These are phyloP conservation scores for Xenopus petersii DNA, from an alignment of 2,797 vertebrate genomes.

Conservation along the genomic window DNA sequence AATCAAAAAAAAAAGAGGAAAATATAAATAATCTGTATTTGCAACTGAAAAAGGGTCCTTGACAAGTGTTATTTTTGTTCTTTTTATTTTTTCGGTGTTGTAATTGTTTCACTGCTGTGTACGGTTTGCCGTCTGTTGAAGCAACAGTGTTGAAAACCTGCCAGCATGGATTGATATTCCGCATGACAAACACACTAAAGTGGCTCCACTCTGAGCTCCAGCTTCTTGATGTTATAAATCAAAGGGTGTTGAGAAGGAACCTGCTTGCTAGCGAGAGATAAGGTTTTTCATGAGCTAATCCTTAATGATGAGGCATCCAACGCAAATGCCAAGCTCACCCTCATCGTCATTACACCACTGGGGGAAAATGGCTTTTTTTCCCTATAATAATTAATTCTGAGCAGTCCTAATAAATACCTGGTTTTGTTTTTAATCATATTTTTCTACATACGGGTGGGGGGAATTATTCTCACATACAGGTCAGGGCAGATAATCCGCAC, in stretches of 20 bases:
- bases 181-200: conserved; percentile 73
- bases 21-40: conserved; percentile 61
- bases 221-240: conserved; percentile 77
- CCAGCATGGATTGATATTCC: conserved; percentile 80
- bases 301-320: conserved; percentile 72
- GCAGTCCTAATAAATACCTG: not conserved
- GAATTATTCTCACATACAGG: not conserved
- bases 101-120: conserved; percentile 82
- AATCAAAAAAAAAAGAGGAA: not conserved
- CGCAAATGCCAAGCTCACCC: conserved; percentile 74
- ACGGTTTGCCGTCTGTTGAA: conserved; percentile 82
- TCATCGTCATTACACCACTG: conserved; percentile 67
- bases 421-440: conserved; percentile 22
- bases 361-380: not conserved
- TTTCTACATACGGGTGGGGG: not conserved
- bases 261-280: conserved; percentile 77
- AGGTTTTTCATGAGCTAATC: conserved; percentile 69
- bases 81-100: conserved; percentile 67
- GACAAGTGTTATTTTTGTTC: conserved; percentile 74
- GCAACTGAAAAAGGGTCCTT: conserved; percentile 82
- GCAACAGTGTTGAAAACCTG: conserved; percentile 80
- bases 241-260: conserved; percentile 73
- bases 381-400: not conserved
- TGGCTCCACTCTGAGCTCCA: conserved; percentile 70
- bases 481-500: conserved; percentile 24